phyloP scores from a whole-genome alignment of 2,888 invertebrate genomes.

The Eurois occulta region DNA sequence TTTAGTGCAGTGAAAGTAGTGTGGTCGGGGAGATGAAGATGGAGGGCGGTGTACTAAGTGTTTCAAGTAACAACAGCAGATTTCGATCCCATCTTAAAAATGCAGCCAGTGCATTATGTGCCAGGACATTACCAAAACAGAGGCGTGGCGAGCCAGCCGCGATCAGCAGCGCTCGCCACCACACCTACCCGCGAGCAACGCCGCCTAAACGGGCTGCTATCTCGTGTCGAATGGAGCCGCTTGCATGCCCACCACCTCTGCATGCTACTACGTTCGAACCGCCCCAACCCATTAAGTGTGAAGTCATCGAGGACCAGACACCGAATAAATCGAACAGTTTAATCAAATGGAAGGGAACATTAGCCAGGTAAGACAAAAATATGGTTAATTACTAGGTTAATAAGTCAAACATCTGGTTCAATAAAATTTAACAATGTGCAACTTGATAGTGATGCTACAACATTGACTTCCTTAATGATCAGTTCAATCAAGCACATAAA shows the following conservation, averaged over 20 bases:
- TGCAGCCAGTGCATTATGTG: constrained; percentile 87
- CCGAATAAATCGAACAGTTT: constrained; percentile 76
- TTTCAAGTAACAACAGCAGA: constrained; percentile 85
- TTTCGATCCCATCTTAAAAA: constrained; percentile 87
- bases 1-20: constrained; percentile 73
- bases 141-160: constrained; percentile 80
- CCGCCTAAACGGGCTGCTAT: constrained; percentile 83
- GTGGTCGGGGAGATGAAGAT: constrained; percentile 76
- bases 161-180: constrained; percentile 80
- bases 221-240: constrained; percentile 84
- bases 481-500: constrained; percentile 15
- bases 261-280: constrained; percentile 73
- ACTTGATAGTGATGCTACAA: not conserved
- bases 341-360: constrained; percentile 82
- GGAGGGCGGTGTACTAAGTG: constrained; percentile 90
- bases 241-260: constrained; percentile 75
- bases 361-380: constrained; percentile 81
- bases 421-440: constrained; percentile 13
- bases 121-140: constrained; percentile 87
- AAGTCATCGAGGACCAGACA: constrained; percentile 71
- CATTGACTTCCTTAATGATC: constrained; percentile 14
- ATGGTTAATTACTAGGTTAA: constrained; percentile 27
- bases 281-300: constrained; percentile 73
- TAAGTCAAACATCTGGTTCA: constrained; percentile 27
- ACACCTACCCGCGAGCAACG: constrained; percentile 85